A percentile compares a stretch with the other conserved stretches of the same genome.
Conservation (phyloP, 2,797 vertebrate species). For the Artibeus jamaicensis region DNA sequence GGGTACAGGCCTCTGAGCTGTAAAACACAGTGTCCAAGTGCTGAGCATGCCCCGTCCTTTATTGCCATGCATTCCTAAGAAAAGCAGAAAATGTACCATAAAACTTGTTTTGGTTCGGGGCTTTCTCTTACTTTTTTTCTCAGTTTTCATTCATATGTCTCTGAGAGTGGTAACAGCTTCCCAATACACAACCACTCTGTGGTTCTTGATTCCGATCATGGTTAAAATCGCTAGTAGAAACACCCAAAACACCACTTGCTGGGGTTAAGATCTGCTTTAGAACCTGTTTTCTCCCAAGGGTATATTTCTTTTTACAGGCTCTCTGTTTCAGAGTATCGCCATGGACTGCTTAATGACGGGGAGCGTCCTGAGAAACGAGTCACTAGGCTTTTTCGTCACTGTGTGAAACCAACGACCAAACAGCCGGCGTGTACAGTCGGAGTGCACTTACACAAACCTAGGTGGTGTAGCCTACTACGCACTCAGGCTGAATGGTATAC, state of each 20-base stretch:
- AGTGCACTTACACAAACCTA: not conserved
- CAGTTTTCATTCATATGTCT: not conserved
- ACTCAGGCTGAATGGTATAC: not conserved
- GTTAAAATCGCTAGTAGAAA: not conserved
- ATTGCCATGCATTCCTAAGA: not conserved
- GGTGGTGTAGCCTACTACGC: not conserved
- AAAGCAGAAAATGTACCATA: not conserved
- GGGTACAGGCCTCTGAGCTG: not conserved
- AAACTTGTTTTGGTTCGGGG: not conserved
- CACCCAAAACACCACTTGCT: not conserved
- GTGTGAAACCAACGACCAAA: not conserved
- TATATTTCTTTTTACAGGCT: not conserved
- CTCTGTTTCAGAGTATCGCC: not conserved
- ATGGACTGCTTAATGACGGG: no score
- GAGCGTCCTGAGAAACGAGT: not conserved
- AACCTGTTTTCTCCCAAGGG: not conserved
- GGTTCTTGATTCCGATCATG: not conserved
- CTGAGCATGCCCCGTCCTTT: not conserved
- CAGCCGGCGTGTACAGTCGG: no score
- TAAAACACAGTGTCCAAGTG: not conserved
- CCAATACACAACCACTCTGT: not conserved
- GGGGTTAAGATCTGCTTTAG: not conserved
- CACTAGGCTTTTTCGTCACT: not conserved
- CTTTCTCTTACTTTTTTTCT: not conserved
- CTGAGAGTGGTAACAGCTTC: not conserved